Conservation (phyloP, 2,888 invertebrate genomes). For the Ophonus ardosiacus region DNA sequence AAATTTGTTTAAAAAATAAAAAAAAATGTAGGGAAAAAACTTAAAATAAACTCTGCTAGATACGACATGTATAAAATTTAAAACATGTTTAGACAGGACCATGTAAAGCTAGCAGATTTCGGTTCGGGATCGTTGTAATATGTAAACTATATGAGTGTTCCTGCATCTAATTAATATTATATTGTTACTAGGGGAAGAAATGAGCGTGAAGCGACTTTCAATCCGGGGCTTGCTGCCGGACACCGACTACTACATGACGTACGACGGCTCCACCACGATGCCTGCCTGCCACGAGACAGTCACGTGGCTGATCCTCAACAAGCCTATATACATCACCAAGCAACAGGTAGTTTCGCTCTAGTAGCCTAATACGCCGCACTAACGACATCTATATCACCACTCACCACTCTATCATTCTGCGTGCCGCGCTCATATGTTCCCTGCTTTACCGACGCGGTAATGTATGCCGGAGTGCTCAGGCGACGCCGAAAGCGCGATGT, state of each 20-base stretch:
- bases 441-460: constrained; percentile 37
- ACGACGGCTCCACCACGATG: constrained; percentile 97
- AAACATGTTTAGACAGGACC: too few species aligned
- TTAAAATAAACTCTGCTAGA: too few species aligned
- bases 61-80: too few species aligned
- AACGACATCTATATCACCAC: constrained; percentile 44
- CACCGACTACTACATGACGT: constrained; percentile 98
- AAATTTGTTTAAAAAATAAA: too few species aligned
- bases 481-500: neutral
- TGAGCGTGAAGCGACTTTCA: constrained; percentile 90
- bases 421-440: constrained; percentile 29
- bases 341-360: constrained; percentile 85
- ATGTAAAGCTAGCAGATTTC: too few species aligned
- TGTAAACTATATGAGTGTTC: neutral
- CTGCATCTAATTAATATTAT: neutral
- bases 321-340: constrained; percentile 98
- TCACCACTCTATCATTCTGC: constrained; percentile 6
- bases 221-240: constrained; percentile 93
- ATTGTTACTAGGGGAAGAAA: constrained; percentile 84
- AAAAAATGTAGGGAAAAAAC: too few species aligned
- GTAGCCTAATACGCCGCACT: constrained; percentile 3
- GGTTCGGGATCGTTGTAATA: too few species aligned
- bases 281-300: constrained; percentile 99
- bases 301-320: constrained; percentile 98
- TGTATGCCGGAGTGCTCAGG: constrained; percentile 19